These are phyloP conservation scores for Rhizoglyphus robini DNA, from an alignment of 1,140 invertebrate species.

Conservation along the genomic window DNA sequence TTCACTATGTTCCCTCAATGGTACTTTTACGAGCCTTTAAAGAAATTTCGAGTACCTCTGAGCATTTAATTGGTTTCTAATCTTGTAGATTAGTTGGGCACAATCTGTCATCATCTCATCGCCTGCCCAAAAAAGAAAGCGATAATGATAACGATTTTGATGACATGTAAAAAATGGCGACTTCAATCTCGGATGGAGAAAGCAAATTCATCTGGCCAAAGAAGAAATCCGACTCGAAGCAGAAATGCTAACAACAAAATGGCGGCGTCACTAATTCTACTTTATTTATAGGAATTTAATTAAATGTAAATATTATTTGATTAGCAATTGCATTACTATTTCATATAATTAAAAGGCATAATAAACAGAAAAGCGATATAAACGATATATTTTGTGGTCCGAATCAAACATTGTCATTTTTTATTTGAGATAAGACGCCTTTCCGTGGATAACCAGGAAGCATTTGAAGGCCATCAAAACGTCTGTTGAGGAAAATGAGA, in stretches of 20 bases:
- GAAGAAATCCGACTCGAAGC: neutral
- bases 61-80: too few relatives aligned
- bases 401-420: too few relatives aligned
- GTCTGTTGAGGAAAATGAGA: slow-evolving; percentile 3
- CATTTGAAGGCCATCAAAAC: neutral
- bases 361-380: neutral
- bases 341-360: neutral
- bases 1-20: too few relatives aligned
- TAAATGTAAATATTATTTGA: slow-evolving; percentile 4
- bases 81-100: too few relatives aligned
- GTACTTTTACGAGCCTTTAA: too few relatives aligned
- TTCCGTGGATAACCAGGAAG: slow-evolving; percentile 9
- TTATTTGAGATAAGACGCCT: slow-evolving; percentile 10
- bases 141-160: neutral
- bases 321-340: neutral
- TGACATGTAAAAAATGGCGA: neutral
- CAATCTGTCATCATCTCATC: too few relatives aligned
- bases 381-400: neutral
- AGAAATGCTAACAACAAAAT: neutral
- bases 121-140: neutral
- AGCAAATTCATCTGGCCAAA: neutral
- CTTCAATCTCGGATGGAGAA: neutral
- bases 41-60: too few relatives aligned
- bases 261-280: neutral
- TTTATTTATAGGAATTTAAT: neutral